These are phyloP conservation scores for Rosalia funebris DNA, from an alignment of 2,888 invertebrate genomes.

Conservation along the genomic window DNA sequence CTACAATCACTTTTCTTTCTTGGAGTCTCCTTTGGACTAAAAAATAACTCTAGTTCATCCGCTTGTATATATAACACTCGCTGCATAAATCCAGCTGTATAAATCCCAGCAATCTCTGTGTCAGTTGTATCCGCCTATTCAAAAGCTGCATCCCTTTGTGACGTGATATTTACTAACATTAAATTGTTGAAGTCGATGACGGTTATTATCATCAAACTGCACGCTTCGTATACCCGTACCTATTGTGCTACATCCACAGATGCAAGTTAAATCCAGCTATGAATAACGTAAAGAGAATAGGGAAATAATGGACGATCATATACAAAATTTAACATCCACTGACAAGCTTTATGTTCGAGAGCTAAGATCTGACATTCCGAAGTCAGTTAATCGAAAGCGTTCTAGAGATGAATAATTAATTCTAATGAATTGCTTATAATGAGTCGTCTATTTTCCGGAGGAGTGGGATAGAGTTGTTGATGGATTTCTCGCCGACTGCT, in stretches of 20 bases:
- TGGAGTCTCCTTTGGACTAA: no score
- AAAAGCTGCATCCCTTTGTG: background rate
- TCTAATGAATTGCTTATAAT: constrained; percentile 17
- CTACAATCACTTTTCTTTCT: no score
- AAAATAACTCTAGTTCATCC: no score
- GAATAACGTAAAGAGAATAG: no score
- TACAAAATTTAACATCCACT: constrained; percentile 17
- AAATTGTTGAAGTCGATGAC: constrained; percentile 5
- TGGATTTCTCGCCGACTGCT: no score
- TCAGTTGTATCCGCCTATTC: background rate
- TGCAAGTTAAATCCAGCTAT: no score
- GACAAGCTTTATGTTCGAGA: constrained; percentile 12
- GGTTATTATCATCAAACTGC: background rate
- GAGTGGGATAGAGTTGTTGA: no score
- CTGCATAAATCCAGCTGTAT: no score
- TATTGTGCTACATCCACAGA: no score
- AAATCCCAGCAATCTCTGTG: background rate
- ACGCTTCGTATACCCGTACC: no score
- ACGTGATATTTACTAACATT: background rate
- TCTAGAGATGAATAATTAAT: constrained; percentile 13
- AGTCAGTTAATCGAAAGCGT: constrained; percentile 15
- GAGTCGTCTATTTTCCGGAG: constrained; percentile 10
- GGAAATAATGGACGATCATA: constrained; percentile 15
- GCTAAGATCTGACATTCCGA: constrained; percentile 19
- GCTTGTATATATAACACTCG: no score